These are phyloP conservation scores for Apamea epomidion DNA, from an alignment of 2,888 invertebrate genomes.

Conservation along the genomic window DNA sequence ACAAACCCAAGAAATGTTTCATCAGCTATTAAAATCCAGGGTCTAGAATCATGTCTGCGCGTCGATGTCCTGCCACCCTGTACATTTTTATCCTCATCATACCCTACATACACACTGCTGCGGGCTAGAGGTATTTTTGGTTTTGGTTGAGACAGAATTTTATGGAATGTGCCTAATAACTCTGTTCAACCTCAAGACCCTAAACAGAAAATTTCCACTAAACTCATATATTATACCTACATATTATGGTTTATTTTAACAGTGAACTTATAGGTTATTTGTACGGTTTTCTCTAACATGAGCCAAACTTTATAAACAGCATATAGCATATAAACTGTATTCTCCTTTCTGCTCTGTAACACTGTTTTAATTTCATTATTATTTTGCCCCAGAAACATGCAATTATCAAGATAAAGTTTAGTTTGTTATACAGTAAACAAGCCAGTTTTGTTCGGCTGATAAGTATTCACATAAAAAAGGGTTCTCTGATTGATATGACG, in stretches of 20 bases:
- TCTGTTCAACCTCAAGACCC: neutral
- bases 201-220: neutral
- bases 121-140: neutral
- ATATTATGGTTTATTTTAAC: neutral
- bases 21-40: neutral
- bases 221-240: neutral
- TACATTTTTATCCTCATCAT: neutral
- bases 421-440: neutral
- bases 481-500: constrained; percentile 15
- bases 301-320: no score
- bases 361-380: neutral
- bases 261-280: no score
- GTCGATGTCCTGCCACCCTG: neutral
- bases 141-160: neutral
- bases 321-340: neutral
- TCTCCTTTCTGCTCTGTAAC: neutral
- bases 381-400: neutral
- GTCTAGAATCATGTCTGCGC: neutral
- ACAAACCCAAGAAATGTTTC: neutral
- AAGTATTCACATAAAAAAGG: constrained; percentile 24
- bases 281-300: no score
- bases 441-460: neutral
- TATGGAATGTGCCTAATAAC: neutral
- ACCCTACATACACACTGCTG: neutral
- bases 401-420: neutral